These are phyloP conservation scores for Drusus annulatus DNA, from an alignment of 1,140 invertebrate genomes.

Conservation along the genomic window DNA sequence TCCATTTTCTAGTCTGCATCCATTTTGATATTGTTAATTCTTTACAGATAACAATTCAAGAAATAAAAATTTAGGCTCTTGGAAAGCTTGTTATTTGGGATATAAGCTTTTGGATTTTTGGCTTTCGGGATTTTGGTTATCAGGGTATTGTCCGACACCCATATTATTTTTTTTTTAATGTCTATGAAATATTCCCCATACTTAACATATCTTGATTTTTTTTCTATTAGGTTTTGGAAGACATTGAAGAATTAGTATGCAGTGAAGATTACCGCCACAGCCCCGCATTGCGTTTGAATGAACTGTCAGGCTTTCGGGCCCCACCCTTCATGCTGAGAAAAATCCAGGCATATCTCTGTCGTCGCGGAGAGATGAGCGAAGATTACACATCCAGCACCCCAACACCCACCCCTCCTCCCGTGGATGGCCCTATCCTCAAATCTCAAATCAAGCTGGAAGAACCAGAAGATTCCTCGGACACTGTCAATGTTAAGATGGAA, in stretches of 20 bases:
- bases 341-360: constrained; percentile 74
- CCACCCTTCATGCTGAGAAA: constrained; percentile 82
- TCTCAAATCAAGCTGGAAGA: constrained; percentile 49
- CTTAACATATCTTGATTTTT: no score
- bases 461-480: constrained; percentile 48
- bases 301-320: constrained; percentile 81
- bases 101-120: no score
- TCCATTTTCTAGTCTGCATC: no score
- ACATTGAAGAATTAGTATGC: constrained; percentile 82
- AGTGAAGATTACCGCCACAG: constrained; percentile 82
- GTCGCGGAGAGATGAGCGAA: constrained; percentile 57
- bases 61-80: no score
- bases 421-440: constrained; percentile 32
- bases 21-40: no score
- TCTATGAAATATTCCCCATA: no score
- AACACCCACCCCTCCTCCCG: constrained; percentile 53
- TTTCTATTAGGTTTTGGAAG: constrained; percentile 77
- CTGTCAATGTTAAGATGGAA: constrained; percentile 44
- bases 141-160: no score
- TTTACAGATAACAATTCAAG: no score
- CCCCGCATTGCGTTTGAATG: constrained; percentile 76
- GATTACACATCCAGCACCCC: constrained; percentile 53
- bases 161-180: no score
- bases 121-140: no score
- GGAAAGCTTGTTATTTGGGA: no score